Evolutionary conservation across 1,140 invertebrate species (phyloP).

Genomic region (Drosophila virilis): DNA sequence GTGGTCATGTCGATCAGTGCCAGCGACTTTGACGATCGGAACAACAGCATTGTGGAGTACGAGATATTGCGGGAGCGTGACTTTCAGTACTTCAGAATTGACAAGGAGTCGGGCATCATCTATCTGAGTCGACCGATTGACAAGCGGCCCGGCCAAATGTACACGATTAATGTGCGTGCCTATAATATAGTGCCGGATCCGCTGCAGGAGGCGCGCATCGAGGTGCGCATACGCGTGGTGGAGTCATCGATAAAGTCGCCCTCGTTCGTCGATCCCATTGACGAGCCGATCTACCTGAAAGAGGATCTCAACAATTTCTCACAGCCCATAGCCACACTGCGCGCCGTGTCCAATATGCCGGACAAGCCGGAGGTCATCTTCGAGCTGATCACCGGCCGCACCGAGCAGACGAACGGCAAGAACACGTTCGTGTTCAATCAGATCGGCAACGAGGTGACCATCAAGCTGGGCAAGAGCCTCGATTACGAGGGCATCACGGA

Average conservation of each 20-base stretch:
- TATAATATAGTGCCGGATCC: slow-evolving; percentile 89
- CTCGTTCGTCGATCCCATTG: slow-evolving; percentile 87
- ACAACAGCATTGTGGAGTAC: slow-evolving; percentile 91
- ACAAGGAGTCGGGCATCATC: slow-evolving; percentile 91
- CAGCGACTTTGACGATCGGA: slow-evolving; percentile 94
- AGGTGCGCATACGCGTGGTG: slow-evolving; percentile 92
- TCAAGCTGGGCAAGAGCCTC: slow-evolving; percentile 89
- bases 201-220: slow-evolving; percentile 87
- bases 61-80: slow-evolving; percentile 87
- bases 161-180: slow-evolving; percentile 90
- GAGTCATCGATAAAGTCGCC: slow-evolving; percentile 95
- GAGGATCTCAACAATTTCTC: slow-evolving; percentile 91
- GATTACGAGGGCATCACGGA: slow-evolving; percentile 93
- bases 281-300: slow-evolving; percentile 87
- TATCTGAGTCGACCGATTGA: slow-evolving; percentile 89
- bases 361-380: slow-evolving; percentile 90
- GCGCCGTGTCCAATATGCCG: slow-evolving; percentile 90
- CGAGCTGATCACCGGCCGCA: slow-evolving; percentile 91
- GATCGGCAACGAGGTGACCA: slow-evolving; percentile 88
- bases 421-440: slow-evolving; percentile 90
- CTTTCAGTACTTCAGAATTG: slow-evolving; percentile 90
- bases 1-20: slow-evolving; percentile 95
- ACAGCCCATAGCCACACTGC: slow-evolving; percentile 88
- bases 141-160: slow-evolving; percentile 87
- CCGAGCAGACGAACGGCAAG: slow-evolving; percentile 92